Evolutionary conservation across 2,888 invertebrate genomes (phyloP).

Genomic region (Molanna angustata): DNA sequence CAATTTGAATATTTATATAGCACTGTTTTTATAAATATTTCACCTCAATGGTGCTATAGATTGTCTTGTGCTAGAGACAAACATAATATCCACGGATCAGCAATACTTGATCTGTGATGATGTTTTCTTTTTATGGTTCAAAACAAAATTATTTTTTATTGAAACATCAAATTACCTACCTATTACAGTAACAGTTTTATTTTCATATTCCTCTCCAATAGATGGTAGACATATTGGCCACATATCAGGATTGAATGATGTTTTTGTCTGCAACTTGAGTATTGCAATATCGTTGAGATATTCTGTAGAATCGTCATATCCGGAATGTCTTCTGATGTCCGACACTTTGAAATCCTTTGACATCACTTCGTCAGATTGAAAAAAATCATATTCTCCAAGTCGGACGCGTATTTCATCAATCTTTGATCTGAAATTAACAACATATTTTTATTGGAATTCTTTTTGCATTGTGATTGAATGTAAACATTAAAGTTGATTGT

Average conservation of each 20-base stretch:
- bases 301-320: conserved; percentile 60
- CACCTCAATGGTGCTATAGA: too few species aligned
- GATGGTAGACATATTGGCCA: conserved; percentile 85
- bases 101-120: too few species aligned
- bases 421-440: background rate
- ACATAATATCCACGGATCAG: too few species aligned
- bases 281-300: conserved; percentile 79
- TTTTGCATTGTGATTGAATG: too few species aligned
- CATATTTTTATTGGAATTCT: too few species aligned
- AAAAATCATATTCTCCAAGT: conserved; percentile 80
- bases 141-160: too few species aligned
- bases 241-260: conserved; percentile 72
- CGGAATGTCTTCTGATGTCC: conserved; percentile 64
- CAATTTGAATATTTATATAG: too few species aligned
- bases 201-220: conserved; percentile 55
- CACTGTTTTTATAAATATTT: too few species aligned
- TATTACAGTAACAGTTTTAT: conserved; percentile 63
- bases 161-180: too few species aligned
- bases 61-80: too few species aligned
- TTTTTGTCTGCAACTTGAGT: conserved; percentile 62
- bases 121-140: too few species aligned
- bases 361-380: conserved; percentile 63
- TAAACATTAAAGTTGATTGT: too few species aligned
- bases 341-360: conserved; percentile 66
- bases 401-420: conserved; percentile 63